Evolutionary conservation across 2,113 vertebrate species (phyloP), one percentile per base, ranked within the genome.

Genomic region (Trematomus loennbergii): DNA sequence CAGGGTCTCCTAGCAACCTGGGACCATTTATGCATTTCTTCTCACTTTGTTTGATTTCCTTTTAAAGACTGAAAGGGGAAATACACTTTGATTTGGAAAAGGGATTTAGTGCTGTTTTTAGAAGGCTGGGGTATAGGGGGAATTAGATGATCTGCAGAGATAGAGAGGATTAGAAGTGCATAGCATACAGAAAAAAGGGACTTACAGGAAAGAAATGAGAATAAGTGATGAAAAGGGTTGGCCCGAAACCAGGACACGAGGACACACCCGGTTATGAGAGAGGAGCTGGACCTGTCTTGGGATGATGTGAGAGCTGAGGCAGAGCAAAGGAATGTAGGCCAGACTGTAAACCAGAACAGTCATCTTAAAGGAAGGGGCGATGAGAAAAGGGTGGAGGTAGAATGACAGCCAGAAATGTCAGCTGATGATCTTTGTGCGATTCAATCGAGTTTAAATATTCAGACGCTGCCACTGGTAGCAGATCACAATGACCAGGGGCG

Each of bases 1-100:
- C 61, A 58, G 49, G 75, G 92, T 94, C 75, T 86, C 94, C 80
- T 93, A 90, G 90, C 94, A 94, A 94, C 93, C 63, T 40, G 17
- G 58, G 78, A 86, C 86, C 79, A 82, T 83, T 80, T 64, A 89
- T 90, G 86, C 72, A 74, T 87, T 90, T 85, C 78, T 81, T 75
- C 64, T 82, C 64, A 74, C 66, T 79, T 77, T 68, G 70, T 87
- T 91, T 88, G 79, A 89, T 88, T 92, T 79, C 64, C 82, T 88
- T 85, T 85, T 82, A 86, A 87, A 73, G 71, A 82, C 57, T 57
- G 65, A 88, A 79, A 73, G 74, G 20, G 45, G 72, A 90, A 80
- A 79, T 65, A 50, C 66, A 80, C 77, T 88, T 88, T 92, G 82
- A 88, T 91, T 87, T 79, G 75, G 75, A 75, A 75, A 55, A 81